Percentiles rank a stretch among this genome's conserved stretches.
phyloP scores from a whole-genome alignment of 2,888 invertebrate species.

The Eupithecia subfuscata region DNA sequence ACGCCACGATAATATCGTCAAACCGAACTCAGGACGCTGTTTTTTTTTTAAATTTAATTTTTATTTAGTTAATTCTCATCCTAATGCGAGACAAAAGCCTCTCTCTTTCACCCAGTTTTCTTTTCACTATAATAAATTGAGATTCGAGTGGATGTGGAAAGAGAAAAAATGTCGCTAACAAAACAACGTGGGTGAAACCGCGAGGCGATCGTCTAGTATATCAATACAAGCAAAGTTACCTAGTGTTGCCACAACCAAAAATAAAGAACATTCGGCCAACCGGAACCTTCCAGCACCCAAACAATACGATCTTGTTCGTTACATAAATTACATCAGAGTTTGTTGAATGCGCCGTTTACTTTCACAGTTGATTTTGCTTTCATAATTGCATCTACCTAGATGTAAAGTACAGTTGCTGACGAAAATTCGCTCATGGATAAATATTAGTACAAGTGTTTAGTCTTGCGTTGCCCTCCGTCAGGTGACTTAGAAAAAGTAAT shows the following conservation, averaged over 20 bases:
- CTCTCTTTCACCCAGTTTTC: not conserved
- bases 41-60: too few species aligned
- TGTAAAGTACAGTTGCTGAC: slow-evolving; percentile 13
- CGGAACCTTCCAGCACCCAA: slow-evolving; percentile 18
- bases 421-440: not conserved
- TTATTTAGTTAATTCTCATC: too few species aligned
- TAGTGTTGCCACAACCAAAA: slow-evolving; percentile 12
- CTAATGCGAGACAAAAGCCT: not conserved
- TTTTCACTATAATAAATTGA: too few species aligned
- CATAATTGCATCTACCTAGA: slow-evolving; percentile 46
- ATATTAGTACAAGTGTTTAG: not conserved
- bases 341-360: slow-evolving; percentile 48
- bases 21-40: too few species aligned
- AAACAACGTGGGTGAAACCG: too few species aligned
- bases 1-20: too few species aligned
- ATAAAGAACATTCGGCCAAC: slow-evolving; percentile 15
- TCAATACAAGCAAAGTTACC: not conserved
- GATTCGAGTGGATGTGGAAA: too few species aligned
- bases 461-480: not conserved
- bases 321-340: slow-evolving; percentile 28
- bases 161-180: too few species aligned
- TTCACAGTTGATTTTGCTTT: slow-evolving; percentile 60
- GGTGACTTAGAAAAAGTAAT: not conserved
- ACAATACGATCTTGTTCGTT: slow-evolving; percentile 21
- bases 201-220: too few species aligned